A percentile compares a stretch with the other conserved stretches of the same genome.
phyloP scores from a whole-genome alignment of 2,113 vertebrate species.

The Macaca nemestrina region DNA sequence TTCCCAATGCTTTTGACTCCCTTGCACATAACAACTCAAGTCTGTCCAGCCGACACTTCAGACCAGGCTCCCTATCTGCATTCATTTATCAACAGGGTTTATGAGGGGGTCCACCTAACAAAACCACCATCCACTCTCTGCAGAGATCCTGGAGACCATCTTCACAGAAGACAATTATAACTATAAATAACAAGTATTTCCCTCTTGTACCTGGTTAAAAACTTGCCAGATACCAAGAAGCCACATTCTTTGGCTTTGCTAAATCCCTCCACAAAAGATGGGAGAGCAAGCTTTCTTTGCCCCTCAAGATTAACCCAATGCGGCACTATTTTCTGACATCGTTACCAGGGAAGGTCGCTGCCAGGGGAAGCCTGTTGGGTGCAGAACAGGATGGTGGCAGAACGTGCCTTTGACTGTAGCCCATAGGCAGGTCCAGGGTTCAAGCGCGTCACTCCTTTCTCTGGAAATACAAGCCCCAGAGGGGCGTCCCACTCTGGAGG shows the following conservation, averaged over 20 bases:
- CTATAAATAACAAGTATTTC: not conserved
- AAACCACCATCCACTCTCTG: no score
- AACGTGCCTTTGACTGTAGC: not conserved
- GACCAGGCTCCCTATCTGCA: no score
- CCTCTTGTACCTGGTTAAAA: not conserved
- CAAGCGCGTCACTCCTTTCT: not conserved
- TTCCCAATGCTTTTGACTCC: no score
- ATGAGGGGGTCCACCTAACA: no score
- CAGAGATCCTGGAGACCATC: not conserved
- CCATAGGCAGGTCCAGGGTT: not conserved
- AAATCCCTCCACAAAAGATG: not conserved
- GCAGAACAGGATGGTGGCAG: not conserved
- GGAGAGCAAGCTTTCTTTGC: no score
- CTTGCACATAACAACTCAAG: not conserved
- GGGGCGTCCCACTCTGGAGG: no score
- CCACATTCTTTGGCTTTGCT: not conserved
- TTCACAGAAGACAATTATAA: not conserved
- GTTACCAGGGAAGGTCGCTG: not conserved
- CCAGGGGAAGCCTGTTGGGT: no score
- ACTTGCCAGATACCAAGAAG: not conserved
- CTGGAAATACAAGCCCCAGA: not conserved
- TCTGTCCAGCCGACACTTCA: rapidly evolving
- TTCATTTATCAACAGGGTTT: no score
- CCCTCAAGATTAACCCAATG: rapidly evolving
- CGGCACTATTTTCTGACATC: no score